Percentiles rank a stretch among this genome's conserved stretches.
phyloP scores from a whole-genome alignment of 1,140 invertebrate genomes.

The Sesamia nonagrioides region DNA sequence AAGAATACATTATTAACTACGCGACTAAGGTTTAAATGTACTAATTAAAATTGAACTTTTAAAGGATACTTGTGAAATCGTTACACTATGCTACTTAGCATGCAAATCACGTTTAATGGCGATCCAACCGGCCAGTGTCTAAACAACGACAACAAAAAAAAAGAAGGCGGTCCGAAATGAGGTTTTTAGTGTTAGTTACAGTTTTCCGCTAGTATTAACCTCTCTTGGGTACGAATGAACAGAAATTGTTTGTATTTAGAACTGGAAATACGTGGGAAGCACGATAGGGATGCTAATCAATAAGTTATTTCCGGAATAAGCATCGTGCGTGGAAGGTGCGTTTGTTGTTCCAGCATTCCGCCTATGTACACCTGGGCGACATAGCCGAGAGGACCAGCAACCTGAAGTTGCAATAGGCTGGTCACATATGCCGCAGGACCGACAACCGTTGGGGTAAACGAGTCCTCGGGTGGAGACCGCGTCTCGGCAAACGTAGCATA shows the following conservation, averaged over 20 bases:
- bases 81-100: constrained; percentile 14
- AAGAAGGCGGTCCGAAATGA: neutral
- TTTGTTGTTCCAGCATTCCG: too few species aligned
- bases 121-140: constrained; percentile 15
- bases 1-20: neutral
- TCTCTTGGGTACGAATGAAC: neutral
- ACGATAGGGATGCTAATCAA: too few species aligned
- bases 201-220: neutral
- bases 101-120: constrained; percentile 35
- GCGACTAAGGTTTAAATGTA: constrained; percentile 14
- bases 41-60: constrained; percentile 34
- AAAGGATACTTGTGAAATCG: neutral
- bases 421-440: too few species aligned
- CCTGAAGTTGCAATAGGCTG: too few species aligned
- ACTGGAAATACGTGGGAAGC: neutral
- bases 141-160: constrained; percentile 18
- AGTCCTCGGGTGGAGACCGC: too few species aligned
- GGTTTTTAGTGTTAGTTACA: neutral
- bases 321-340: too few species aligned
- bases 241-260: neutral
- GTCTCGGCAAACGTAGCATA: too few species aligned
- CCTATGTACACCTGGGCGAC: too few species aligned
- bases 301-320: too few species aligned
- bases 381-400: too few species aligned
- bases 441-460: too few species aligned